These are phyloP conservation scores for Syngnathus acus DNA, from an alignment of 2,797 vertebrate genomes.

Conservation along the genomic window DNA sequence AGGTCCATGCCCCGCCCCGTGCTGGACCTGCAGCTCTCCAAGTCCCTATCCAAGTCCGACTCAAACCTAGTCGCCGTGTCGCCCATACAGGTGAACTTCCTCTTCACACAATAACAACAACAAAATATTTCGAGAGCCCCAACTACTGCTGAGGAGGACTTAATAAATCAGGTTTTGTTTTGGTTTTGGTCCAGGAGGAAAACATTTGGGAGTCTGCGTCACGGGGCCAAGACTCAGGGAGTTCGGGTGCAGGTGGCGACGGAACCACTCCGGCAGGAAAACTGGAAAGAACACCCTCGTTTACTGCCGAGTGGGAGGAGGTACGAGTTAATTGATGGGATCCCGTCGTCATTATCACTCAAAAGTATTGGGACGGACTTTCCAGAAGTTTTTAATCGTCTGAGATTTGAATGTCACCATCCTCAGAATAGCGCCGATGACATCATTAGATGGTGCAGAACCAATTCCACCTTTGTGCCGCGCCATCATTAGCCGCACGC, in stretches of 20 bases:
- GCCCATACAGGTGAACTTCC: conserved; percentile 62
- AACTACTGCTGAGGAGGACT: too few relatives aligned
- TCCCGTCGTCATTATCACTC: not conserved
- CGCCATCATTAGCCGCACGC: conserved; percentile 33
- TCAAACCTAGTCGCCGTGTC: conserved; percentile 88
- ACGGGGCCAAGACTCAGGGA: conserved; percentile 50
- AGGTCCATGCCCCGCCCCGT: conserved; percentile 84
- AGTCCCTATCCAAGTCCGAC: conserved; percentile 89
- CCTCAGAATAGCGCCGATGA: not conserved
- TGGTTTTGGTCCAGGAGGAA: conserved; percentile 67
- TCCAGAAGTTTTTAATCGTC: not conserved
- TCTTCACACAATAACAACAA: too few relatives aligned
- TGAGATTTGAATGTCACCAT: not conserved
- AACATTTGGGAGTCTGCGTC: conserved; percentile 64
- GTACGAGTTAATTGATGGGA: conserved; percentile 58
- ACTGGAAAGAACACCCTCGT: conserved; percentile 89
- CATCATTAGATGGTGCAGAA: conserved; percentile 2
- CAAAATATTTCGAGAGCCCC: too few relatives aligned
- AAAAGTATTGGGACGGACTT: not conserved
- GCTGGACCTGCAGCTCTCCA: conserved; percentile 85
- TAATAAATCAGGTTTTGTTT: too few relatives aligned
- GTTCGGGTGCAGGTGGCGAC: conserved; percentile 65
- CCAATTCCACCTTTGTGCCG: conserved; percentile 23
- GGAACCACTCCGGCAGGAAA: conserved; percentile 65
- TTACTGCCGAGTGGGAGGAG: conserved; percentile 97